Conservation (phyloP, 2,797 vertebrate species). For the Heterohyrax brucei region DNA sequence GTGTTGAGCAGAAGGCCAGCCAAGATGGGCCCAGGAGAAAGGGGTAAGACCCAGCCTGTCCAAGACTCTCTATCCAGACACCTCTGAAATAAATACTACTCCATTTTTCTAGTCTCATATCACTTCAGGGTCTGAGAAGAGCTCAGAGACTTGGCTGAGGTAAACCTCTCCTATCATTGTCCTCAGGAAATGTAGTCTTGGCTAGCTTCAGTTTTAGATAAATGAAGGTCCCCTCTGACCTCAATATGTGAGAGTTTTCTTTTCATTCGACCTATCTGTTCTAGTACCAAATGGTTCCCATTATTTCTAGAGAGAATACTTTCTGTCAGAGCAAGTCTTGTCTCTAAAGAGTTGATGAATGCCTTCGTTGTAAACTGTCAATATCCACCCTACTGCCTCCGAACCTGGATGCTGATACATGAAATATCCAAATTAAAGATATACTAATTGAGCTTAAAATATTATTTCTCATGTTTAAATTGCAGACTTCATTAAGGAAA, state of each 20-base stretch:
- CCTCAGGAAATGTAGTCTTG: constrained; percentile 77
- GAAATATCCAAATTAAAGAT: not conserved
- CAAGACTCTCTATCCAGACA: constrained; percentile 42
- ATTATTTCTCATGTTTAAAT: constrained; percentile 38
- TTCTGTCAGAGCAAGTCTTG: not conserved
- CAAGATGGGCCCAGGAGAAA: constrained; percentile 91
- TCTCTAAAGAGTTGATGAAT: not conserved
- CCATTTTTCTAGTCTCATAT: constrained; percentile 38
- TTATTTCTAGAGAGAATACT: constrained; percentile 12
- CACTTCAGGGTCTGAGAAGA: constrained; percentile 38
- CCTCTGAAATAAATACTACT: constrained; percentile 34
- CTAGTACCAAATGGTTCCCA: not conserved
- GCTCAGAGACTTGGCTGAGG: not conserved
- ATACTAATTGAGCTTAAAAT: constrained; percentile 23
- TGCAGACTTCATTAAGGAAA: constrained; percentile 7
- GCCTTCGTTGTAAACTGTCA: not conserved
- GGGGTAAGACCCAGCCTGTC: constrained; percentile 91
- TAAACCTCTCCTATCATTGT: constrained; percentile 71
- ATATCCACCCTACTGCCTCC: not conserved
- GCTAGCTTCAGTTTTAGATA: constrained; percentile 73
- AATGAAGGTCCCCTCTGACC: not conserved
- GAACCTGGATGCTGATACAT: not conserved
- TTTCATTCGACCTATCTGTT: constrained; percentile 46
- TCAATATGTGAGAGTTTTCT: constrained; percentile 48
- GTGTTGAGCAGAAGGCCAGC: constrained; percentile 88